Conservation (phyloP, 2,797 vertebrate genomes). For the Notolabrus celidotus region DNA sequence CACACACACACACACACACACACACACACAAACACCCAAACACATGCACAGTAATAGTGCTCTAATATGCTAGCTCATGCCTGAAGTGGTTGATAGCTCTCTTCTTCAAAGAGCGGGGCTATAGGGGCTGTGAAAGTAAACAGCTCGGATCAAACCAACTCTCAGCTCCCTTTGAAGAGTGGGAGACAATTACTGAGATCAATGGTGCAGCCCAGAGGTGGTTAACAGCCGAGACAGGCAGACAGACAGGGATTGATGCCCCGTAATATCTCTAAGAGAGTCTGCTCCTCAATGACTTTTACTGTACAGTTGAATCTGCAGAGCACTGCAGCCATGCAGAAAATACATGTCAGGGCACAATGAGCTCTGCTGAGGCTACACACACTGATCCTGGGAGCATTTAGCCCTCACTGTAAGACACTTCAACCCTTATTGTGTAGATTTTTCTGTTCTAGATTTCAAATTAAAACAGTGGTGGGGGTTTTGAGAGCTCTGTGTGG, state of each 20-base stretch:
- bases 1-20: slow-evolving; percentile 9
- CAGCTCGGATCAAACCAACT: slow-evolving; percentile 83
- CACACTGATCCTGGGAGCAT: slow-evolving; percentile 5
- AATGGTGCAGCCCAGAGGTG: slow-evolving; percentile 81
- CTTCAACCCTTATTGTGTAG: slow-evolving; percentile 6
- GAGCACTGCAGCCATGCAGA: slow-evolving; percentile 11
- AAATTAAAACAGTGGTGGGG: slow-evolving; percentile 12
- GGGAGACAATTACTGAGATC: slow-evolving; percentile 81
- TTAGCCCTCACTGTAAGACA: slow-evolving; percentile 2
- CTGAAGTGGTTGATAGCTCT: slow-evolving; percentile 80
- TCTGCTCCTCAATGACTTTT: slow-evolving; percentile 54
- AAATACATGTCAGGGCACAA: slow-evolving; percentile 39
- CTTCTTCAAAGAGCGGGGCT: slow-evolving; percentile 74
- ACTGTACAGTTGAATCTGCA: slow-evolving; percentile 28
- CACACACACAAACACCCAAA: slow-evolving; percentile 38
- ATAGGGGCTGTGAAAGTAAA: slow-evolving; percentile 80
- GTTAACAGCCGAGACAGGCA: slow-evolving; percentile 80
- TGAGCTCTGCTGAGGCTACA: slow-evolving; percentile 20
- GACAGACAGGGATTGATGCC: slow-evolving; percentile 78
- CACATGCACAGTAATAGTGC: slow-evolving; percentile 56
- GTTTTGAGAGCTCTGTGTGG: slow-evolving; percentile 31
- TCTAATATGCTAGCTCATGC: slow-evolving; percentile 79
- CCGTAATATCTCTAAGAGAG: slow-evolving; percentile 56
- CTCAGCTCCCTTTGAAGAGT: slow-evolving; percentile 80
- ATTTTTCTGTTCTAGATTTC: slow-evolving; percentile 12